Evolutionary conservation across 2,888 invertebrate species (phyloP), one percentile per base, ranked within the genome.

Genomic region (Lasioglossum zephyrum): DNA sequence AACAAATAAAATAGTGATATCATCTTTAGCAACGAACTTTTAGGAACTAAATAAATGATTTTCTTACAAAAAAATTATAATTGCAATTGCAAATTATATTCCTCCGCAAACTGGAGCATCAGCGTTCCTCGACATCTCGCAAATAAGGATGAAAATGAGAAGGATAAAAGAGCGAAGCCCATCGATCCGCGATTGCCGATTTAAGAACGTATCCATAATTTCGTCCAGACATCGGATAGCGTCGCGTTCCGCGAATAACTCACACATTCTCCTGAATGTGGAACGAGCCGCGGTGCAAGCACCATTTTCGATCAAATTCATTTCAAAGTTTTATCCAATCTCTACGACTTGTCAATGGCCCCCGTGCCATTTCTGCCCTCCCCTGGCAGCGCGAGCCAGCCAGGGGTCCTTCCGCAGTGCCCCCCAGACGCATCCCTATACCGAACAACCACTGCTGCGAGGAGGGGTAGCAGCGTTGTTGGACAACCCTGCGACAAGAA

Each of bases 401-500:
- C 49, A 22, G n/a, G 31, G 69, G 70, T 47, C 73, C 66, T 60
- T 22, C 26, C 60, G n/a, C 36, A 47, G 80, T 82, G 81, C 80
- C 80, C 84, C 82, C 70, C 78, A 2, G 81, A n/a, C 70, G 82
- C 85, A 72, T 74, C 86, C 88, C 78, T 81, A 75, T 74, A 88
- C 81, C 82, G 83, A 86, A 78, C 86, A 82, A 36, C 82, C 88
- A 86, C 77, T 77, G 77, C 76, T 26, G 13, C 5, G 31, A 41
- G 60, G 44, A 69, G 75, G 76, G 66, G 66, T 26, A 77, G 47
- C 70, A 81, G 77, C 36, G 76, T 79, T 53, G 90, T 91, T 91
- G 92, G 91, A 89, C 93, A 92, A 79, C 93, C 93, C 93, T 92
- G 81, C 63, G 44, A 11, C 57, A 75, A 69, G 69, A 22, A 11